A percentile compares a stretch with the other conserved stretches of the same genome.
phyloP scores from a whole-genome alignment of 2,888 invertebrate species.

The Tineola bisselliella region DNA sequence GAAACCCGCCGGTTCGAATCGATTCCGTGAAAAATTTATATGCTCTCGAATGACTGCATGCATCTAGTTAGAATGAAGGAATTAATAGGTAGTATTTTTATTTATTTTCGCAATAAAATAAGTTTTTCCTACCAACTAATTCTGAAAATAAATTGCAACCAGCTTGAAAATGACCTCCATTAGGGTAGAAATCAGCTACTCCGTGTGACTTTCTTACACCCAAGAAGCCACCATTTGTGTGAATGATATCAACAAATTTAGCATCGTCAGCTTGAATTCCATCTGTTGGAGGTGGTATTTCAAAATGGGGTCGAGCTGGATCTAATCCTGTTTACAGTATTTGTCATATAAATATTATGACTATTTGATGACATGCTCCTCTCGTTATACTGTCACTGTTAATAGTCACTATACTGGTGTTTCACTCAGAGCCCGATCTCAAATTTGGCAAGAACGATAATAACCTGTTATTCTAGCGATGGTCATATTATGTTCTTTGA shows the following conservation, averaged over 20 bases:
- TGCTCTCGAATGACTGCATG: conserved; percentile 9
- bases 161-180: conserved; percentile 1
- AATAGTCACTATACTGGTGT: too few species aligned
- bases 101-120: neutral
- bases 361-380: too few species aligned
- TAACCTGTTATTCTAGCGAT: conserved; percentile 68
- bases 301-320: conserved; percentile 14
- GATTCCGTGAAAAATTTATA: conserved; percentile 10
- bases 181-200: conserved; percentile 13
- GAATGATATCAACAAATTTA: conserved; percentile 14
- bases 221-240: conserved; percentile 13
- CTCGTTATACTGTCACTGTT: too few species aligned
- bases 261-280: conserved; percentile 6
- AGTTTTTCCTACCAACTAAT: neutral
- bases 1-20: conserved; percentile 7
- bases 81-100: neutral
- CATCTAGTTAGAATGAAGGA: neutral
- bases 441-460: too few species aligned
- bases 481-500: conserved; percentile 26
- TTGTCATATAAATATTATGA: too few species aligned
- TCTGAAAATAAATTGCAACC: neutral
- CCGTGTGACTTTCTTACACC: neutral
- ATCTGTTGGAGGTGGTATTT: conserved; percentile 9
- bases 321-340: conserved; percentile 10
- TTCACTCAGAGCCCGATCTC: too few species aligned